Conservation (phyloP, 2,888 invertebrate genomes). For the Metacarcinus magister region DNA sequence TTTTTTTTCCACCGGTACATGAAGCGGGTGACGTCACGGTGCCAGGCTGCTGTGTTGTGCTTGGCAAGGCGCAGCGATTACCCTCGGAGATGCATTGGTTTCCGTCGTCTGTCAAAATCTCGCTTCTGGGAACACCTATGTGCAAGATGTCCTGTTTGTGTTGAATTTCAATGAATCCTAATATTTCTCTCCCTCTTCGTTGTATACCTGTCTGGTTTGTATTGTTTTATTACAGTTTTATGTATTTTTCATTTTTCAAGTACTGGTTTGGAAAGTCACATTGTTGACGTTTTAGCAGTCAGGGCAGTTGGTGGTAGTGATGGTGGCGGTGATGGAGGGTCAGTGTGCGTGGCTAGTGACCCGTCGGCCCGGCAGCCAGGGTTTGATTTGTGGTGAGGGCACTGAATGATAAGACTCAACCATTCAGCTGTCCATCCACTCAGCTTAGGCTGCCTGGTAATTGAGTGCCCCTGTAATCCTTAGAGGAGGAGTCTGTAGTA, state of each 20-base stretch:
- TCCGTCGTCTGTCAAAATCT: not conserved
- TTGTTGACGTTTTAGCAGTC: too few species aligned
- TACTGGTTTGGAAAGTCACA: too few species aligned
- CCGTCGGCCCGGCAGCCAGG: too few species aligned
- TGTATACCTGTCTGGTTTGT: not conserved
- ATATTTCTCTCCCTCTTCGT: not conserved
- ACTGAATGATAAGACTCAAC: too few species aligned
- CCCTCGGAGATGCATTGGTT: not conserved
- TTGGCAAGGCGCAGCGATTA: not conserved
- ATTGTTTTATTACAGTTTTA: not conserved
- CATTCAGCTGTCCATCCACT: too few species aligned
- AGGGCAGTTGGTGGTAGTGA: too few species aligned
- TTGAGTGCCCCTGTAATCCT: not conserved
- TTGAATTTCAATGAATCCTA: not conserved
- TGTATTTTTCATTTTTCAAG: not conserved
- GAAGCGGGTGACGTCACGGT: not conserved
- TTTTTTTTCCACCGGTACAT: not conserved
- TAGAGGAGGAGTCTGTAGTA: not conserved
- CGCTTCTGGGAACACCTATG: not conserved
- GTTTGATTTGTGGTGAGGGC: too few species aligned
- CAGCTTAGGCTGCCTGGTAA: not conserved
- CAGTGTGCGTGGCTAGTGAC: too few species aligned
- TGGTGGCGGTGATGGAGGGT: too few species aligned
- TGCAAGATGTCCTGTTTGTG: not conserved
- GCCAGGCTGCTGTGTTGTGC: not conserved